Base-by-base conservation (phyloP, 2,888 invertebrate genomes). In the Opisthograptis luteolata region DNA sequence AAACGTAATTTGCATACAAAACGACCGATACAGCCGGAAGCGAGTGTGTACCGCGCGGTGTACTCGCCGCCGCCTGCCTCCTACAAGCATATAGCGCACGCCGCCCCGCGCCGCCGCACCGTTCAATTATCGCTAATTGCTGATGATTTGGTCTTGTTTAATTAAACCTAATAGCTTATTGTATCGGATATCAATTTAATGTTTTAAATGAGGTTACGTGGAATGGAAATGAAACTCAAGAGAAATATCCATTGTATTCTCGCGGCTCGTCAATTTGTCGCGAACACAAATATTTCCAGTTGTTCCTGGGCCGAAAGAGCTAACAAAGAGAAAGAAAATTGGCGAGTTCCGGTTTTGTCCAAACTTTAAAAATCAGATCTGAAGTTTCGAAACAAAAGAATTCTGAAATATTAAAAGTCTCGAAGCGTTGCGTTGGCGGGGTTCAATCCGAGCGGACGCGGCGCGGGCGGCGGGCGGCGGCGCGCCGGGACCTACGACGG, bases 111-210 rank as follows among this genome's bases (percentile, higher is more conserved):
- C 2, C 17, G 13, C 35, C 24, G 36, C 49, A n/a, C 31, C 31
- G 40, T 63, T 57, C 57, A 62, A 63, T 68, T 61, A 63, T 42
- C 40, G 46, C 48, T 65, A 64, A 70, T 68, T 65, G 59, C 50
- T 57, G 58, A 60, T 62, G 58, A 66, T 66, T 64, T 55, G 51
- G 44, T 55, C 58, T 57, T 47, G 59, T 65, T 61, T 55, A 62
- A 69, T 66, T 55, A 64, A 61, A 55, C 46, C 20, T 52, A 61
- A 62, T 55, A 48, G 54, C 54, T 58, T 58, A 56, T 58, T 56
- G 58, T 42, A 42, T 50, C 35, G 39, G 34, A 24, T 54, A 63
- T 57, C 51, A 60, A 59, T 59, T 44, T 39, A 56, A 52, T 27
- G 27, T 22, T 43, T 58, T 45, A 59, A 57, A 42, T 52, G 48